Base-by-base conservation (phyloP, 2,888 invertebrate genomes). In the Pseudoips prasinana region DNA sequence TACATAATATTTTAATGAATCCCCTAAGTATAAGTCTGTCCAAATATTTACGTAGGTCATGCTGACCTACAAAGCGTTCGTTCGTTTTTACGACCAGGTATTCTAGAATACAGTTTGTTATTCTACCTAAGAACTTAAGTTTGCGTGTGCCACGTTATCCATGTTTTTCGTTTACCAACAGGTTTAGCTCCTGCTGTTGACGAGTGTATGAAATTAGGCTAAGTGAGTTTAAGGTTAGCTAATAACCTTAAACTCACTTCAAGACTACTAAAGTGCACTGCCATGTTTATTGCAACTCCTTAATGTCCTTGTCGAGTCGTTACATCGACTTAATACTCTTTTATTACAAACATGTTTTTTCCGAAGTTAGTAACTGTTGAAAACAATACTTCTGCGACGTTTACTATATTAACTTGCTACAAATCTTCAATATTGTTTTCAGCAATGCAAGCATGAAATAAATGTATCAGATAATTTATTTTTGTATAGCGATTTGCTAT, bases 141-240 rank as follows among this genome's bases (percentile, higher is more conserved):
- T 20, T 24, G 33, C 35, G 45, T 29, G 38, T 14, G 22, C 7
- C 7, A 23, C 39, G 20, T 24, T 10, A 32, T 37, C 22, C 20
- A 20, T 10, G 8, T 26, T 10, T 40, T 18, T 8, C 10, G 42
- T 37, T 37, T 20, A 27, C 42, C 6, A 25, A 19, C 27, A 17
- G 27, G n/a, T n/a, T n/a, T n/a, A n/a, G n/a, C n/a, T n/a, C n/a
- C n/a, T n/a, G n/a, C n/a, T n/a, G n/a, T n/a, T n/a, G n/a, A 8
- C 18, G 20, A 38, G 25, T 14, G 34, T 33, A n/a, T n/a, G 43
- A 53, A 66, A 67, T 67, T 59, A 59, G 60, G 58, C 54, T 64
- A 61, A 69, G 64, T 63, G 55, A 47, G 30, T 46, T 49, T 39
- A 38, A 43, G 37, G 50, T 58, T 31, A 7, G n/a, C n/a, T n/a